Base-by-base conservation (phyloP, 2,888 invertebrate species). In the Terebella lapidaria region DNA sequence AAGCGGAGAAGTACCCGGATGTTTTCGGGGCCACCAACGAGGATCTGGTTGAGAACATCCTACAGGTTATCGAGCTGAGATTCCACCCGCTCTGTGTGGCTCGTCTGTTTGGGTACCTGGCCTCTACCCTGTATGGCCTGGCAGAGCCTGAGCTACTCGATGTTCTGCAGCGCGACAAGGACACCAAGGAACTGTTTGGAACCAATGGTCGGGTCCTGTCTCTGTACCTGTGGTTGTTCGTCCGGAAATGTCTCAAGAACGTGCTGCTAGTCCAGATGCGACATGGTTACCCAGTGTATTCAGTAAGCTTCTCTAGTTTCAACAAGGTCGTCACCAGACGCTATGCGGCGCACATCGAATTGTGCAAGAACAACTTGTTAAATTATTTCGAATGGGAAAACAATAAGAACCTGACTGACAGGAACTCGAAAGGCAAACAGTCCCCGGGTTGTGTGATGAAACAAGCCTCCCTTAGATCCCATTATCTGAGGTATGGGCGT, bases 71-170 rank as follows among this genome's bases (percentile, higher is more conserved):
- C n/a, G n/a, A n/a, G n/a, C n/a, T n/a, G n/a, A n/a, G n/a, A n/a
- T n/a, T n/a, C n/a, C n/a, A n/a, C n/a, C n/a, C n/a, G n/a, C n/a
- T n/a, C n/a, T n/a, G n/a, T n/a, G n/a, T n/a, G n/a, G n/a, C n/a
- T n/a, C n/a, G n/a, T n/a, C n/a, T n/a, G n/a, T n/a, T n/a, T n/a
- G n/a, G 10, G 42, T 61, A 54, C 47, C 4, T 66, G 15, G 22
- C 35, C n/a, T 27, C 18, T 5, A 18, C 53, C 1, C 35, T 54
- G 10, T 47, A 57, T 26, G 66, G 66, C 18, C 26, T 65, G 25
- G 53, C 54, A 3, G 59, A 61, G 28, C 20, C 59, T 10, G 67
- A 67, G 47, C 27, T 67, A 25, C 29, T 46, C 18, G 64, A 65
- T 29, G 24, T 65, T 5, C 25, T 65, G 2, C 55, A 59, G 1